A percentile compares a stretch with the other conserved stretches of the same genome.
Evolutionary conservation across 2,797 vertebrate genomes (phyloP).

Genomic region (Sitta carolinensis): DNA sequence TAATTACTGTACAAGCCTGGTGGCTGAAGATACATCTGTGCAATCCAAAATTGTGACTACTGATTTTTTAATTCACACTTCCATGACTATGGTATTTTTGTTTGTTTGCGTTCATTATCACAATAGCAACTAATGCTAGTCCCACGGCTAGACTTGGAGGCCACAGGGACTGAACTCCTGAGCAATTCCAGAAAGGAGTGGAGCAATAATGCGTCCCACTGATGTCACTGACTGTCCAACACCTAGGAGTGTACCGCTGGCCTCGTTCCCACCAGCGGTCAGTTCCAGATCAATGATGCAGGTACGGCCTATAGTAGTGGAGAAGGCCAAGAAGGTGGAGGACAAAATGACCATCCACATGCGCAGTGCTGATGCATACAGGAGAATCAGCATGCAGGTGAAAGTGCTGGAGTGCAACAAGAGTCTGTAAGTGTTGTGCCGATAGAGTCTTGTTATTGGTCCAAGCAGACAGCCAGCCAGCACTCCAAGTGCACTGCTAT

Average conservation of each 20-base stretch:
- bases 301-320: conserved; percentile 88
- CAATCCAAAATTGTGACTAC: conserved; percentile 1
- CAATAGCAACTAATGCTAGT: conserved; percentile 84
- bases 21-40: background rate
- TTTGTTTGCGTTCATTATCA: conserved; percentile 81
- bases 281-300: conserved; percentile 92
- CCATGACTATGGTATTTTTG: conserved; percentile 70
- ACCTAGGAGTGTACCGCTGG: conserved; percentile 89
- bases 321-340: conserved; percentile 90
- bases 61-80: conserved; percentile 59
- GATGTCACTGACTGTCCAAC: conserved; percentile 94
- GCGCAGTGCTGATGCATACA: conserved; percentile 79
- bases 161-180: conserved; percentile 95
- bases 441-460: conserved; percentile 85
- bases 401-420: conserved; percentile 89
- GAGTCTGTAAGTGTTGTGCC: conserved; percentile 76
- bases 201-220: conserved; percentile 87
- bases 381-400: conserved; percentile 82
- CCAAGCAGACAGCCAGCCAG: conserved; percentile 87
- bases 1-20: background rate
- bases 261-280: conserved; percentile 80
- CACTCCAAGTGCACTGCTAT: conserved; percentile 89
- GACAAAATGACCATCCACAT: conserved; percentile 84
- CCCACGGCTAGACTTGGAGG: conserved; percentile 84
- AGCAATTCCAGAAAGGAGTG: conserved; percentile 88